A percentile compares a stretch with the other conserved stretches of the same genome.
These are phyloP conservation scores for Orchesella flavescens DNA, from an alignment of 2,888 invertebrate species.

Conservation along the genomic window DNA sequence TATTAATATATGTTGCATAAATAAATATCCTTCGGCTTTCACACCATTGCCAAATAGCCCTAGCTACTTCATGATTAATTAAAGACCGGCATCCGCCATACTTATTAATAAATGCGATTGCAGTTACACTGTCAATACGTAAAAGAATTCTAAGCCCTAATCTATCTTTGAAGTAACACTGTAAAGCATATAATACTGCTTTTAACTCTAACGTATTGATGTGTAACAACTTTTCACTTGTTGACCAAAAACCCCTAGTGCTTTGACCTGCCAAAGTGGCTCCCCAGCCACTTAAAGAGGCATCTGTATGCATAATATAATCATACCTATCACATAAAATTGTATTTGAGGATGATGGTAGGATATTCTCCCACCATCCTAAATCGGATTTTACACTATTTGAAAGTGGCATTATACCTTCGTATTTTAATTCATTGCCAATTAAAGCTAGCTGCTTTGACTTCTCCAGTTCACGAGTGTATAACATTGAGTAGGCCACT, in stretches of 20 bases:
- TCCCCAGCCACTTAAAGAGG: slow-evolving; percentile 5
- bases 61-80: slow-evolving; percentile 6
- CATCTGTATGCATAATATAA: not conserved
- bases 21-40: not conserved
- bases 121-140: slow-evolving; percentile 46
- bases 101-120: not conserved
- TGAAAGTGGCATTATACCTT: no score
- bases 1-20: slow-evolving; percentile 8
- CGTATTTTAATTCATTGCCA: no score
- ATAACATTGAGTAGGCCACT: not conserved
- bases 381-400: not conserved
- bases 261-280: not conserved
- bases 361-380: slow-evolving; percentile 30
- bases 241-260: not conserved
- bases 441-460: no score
- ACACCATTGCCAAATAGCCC: slow-evolving; percentile 43
- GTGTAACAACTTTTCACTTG: not conserved
- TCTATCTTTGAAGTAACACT: slow-evolving; percentile 6
- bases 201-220: slow-evolving; percentile 55
- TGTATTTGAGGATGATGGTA: no score
- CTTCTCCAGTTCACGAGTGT: not conserved
- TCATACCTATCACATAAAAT: no score
- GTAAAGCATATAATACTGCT: not conserved
- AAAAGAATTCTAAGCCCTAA: slow-evolving; percentile 46
- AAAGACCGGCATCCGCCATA: slow-evolving; percentile 44